Percentiles rank a stretch among this genome's conserved stretches.
Evolutionary conservation across 2,797 vertebrate genomes (phyloP).

Genomic region (Geotrypetes seraphini): DNA sequence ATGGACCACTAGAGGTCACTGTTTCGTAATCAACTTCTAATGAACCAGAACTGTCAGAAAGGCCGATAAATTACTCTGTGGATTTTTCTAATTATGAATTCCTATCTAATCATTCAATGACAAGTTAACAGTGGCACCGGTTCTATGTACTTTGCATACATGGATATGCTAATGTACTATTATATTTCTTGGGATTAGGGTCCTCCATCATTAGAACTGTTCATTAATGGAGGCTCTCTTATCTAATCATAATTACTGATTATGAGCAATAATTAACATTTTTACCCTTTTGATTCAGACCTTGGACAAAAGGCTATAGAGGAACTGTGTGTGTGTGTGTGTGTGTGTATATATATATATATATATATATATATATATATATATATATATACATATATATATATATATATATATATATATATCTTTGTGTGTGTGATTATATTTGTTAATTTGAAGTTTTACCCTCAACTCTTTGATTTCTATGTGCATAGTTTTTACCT

Average conservation of each 20-base stretch:
- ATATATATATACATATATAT: no score
- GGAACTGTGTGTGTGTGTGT: no score
- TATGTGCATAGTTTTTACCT: no score
- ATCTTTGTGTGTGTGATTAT: no score
- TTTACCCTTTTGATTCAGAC: constrained; percentile 60
- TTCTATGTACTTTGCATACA: constrained; percentile 62
- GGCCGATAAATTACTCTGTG: constrained; percentile 79
- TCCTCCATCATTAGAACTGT: constrained; percentile 76
- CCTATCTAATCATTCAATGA: constrained; percentile 91
- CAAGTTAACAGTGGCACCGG: constrained; percentile 65
- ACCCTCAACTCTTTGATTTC: no score
- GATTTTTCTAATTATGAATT: constrained; percentile 93
- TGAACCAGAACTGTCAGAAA: constrained; percentile 77
- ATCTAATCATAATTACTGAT: constrained; percentile 89
- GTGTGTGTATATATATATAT: neutral
- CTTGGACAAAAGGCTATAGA: constrained; percentile 19
- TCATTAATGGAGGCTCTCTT: constrained; percentile 78
- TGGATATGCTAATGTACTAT: constrained; percentile 79
- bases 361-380: constrained; percentile 7
- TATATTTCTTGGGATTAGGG: constrained; percentile 65
- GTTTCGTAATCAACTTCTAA: constrained; percentile 84
- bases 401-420: constrained; percentile 4
- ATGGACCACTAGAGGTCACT: constrained; percentile 79
- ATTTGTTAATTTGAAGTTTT: no score
- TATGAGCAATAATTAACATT: constrained; percentile 83